Evolutionary conservation across 2,888 invertebrate genomes (phyloP).

Genomic region (Saturnia japonica): DNA sequence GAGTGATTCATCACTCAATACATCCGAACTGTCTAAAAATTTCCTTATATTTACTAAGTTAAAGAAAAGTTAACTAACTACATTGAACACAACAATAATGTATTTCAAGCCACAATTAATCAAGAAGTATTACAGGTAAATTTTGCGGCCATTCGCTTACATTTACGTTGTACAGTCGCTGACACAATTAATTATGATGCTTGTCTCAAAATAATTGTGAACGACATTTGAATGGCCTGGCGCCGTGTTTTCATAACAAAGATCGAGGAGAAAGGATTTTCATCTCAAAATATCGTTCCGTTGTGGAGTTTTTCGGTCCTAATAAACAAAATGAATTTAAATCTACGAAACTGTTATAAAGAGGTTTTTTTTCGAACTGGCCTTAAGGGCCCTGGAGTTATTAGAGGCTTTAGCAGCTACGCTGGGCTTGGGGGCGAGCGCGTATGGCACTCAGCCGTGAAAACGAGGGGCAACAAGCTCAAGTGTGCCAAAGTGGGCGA

Average conservation of each 20-base stretch:
- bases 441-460: no score
- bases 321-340: not conserved
- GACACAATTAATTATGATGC: constrained; percentile 20
- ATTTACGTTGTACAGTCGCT: constrained; percentile 14
- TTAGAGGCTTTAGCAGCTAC: no score
- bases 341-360: no score
- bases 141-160: constrained; percentile 24
- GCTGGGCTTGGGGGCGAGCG: no score
- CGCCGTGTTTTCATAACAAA: constrained; percentile 8
- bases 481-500: no score
- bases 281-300: constrained; percentile 1
- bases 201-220: constrained; percentile 20
- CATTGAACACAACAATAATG: constrained; percentile 35
- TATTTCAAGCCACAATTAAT: constrained; percentile 38
- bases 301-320: not conserved
- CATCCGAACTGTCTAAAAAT: not conserved
- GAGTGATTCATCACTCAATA: constrained; percentile 1
- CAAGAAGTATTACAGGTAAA: constrained; percentile 31
- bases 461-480: no score
- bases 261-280: constrained; percentile 14
- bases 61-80: constrained; percentile 11
- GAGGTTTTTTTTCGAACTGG: no score
- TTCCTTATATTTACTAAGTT: constrained; percentile 6
- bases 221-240: constrained; percentile 19
- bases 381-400: no score